A percentile compares a stretch with the other conserved stretches of the same genome.
phyloP scores from a whole-genome alignment of 2,888 invertebrate species.

The Ennomos quercinarius region DNA sequence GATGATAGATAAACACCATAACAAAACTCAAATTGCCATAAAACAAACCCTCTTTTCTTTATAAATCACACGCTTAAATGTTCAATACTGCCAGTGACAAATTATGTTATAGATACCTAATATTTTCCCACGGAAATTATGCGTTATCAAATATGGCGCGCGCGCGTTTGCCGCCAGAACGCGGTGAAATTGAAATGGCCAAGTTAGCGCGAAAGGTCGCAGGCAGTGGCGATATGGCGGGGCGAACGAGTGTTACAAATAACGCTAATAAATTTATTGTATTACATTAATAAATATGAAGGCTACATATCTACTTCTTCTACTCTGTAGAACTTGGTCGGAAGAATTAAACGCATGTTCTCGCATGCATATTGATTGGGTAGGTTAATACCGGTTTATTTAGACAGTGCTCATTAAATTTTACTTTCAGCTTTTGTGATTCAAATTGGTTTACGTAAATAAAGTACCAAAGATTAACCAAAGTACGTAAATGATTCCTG shows the following conservation, averaged over 20 bases:
- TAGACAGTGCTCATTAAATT: neutral
- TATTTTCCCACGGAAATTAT: conserved; percentile 30
- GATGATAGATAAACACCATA: too few relatives aligned
- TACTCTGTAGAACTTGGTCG: conserved; percentile 28
- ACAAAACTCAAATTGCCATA: too few relatives aligned
- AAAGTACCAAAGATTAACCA: too few relatives aligned
- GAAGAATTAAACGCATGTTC: conserved; percentile 31
- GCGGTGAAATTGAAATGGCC: conserved; percentile 76
- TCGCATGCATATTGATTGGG: conserved; percentile 17
- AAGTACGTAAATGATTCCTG: too few relatives aligned
- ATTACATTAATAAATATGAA: conserved; percentile 36
- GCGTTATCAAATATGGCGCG: conserved; percentile 36
- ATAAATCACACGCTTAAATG: neutral
- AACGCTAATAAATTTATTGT: conserved; percentile 25
- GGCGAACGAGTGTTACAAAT: conserved; percentile 46
- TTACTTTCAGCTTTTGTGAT: neutral
- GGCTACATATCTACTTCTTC: conserved; percentile 34
- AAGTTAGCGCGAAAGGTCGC: conserved; percentile 65
- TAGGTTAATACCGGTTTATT: conserved; percentile 1
- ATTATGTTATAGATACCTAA: neutral
- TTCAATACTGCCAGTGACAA: neutral
- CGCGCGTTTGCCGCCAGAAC: conserved; percentile 65
- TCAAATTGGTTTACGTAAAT: too few relatives aligned
- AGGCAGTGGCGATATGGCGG: conserved; percentile 63
- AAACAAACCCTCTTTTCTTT: too few relatives aligned